Conservation (phyloP, 2,113 vertebrate genomes). For the Oceanodroma tethys region DNA sequence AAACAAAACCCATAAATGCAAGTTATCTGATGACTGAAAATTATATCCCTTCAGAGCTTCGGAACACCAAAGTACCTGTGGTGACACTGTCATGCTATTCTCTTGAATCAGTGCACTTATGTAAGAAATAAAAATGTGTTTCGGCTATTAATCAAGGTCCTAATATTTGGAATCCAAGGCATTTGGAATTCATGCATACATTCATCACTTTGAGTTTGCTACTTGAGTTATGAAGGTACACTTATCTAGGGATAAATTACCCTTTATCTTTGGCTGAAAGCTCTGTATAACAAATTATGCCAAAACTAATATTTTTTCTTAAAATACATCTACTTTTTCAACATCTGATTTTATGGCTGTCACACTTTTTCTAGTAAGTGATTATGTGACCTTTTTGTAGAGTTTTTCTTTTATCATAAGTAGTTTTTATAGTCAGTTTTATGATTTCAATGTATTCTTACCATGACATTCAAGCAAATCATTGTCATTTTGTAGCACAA, state of each 20-base stretch:
- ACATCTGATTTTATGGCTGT: neutral
- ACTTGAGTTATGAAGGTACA: neutral
- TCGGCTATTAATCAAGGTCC: neutral
- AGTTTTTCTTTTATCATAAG: neutral
- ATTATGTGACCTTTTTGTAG: neutral
- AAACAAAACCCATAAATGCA: neutral
- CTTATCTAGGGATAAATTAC: neutral
- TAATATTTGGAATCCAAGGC: neutral
- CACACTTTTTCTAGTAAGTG: neutral
- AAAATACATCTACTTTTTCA: neutral
- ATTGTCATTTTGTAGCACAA: neutral
- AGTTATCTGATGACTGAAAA: neutral
- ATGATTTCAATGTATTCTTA: neutral
- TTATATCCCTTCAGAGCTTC: neutral
- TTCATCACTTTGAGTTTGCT: neutral
- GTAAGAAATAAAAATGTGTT: neutral
- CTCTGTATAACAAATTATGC: neutral
- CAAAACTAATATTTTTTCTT: neutral
- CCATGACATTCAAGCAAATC: neutral
- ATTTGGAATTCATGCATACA: neutral
- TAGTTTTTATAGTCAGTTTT: neutral
- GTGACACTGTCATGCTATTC: neutral
- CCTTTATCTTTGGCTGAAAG: neutral
- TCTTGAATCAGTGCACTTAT: neutral
- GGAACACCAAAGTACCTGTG: neutral